These are phyloP conservation scores for Galerucella pusilla DNA, from an alignment of 2,888 invertebrate species.

Conservation along the genomic window DNA sequence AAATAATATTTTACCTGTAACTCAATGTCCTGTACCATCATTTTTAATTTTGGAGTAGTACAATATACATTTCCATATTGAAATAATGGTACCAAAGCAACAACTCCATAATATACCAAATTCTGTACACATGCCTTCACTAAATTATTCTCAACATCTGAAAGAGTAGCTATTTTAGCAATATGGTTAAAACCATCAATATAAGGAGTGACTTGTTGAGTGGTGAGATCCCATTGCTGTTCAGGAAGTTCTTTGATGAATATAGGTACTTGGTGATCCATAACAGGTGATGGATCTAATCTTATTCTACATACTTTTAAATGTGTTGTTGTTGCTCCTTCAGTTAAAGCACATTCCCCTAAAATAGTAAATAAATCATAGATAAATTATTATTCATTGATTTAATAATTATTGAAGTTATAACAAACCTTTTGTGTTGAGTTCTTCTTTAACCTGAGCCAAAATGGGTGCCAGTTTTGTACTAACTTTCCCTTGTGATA, in stretches of 20 bases:
- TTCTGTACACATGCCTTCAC: conserved; percentile 96
- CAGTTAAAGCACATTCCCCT: conserved; percentile 68
- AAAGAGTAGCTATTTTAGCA: conserved; percentile 87
- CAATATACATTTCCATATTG: conserved; percentile 77
- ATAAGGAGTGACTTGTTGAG: conserved; percentile 87
- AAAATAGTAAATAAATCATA: conserved; percentile 23
- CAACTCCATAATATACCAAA: conserved; percentile 81
- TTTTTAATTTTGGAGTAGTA: conserved; percentile 69
- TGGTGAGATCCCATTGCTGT: conserved; percentile 92
- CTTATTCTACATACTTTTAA: conserved; percentile 87
- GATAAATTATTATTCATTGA: background rate
- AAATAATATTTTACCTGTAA: conserved; percentile 59
- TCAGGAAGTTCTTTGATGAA: conserved; percentile 66
- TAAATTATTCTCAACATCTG: conserved; percentile 92
- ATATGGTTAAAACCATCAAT: conserved; percentile 95
- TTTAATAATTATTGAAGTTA: background rate
- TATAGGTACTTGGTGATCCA: conserved; percentile 92
- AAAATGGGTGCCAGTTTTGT: conserved; percentile 79
- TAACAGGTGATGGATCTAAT: conserved; percentile 82
- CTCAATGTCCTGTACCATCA: conserved; percentile 66
- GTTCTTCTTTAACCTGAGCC: conserved; percentile 80
- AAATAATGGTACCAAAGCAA: conserved; percentile 71
- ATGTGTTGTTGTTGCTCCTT: conserved; percentile 89
- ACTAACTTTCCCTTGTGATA: conserved; percentile 77
- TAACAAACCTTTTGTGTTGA: conserved; percentile 74